phyloP scores from a whole-genome alignment of 2,113 vertebrate genomes.

The Oenanthe oenanthe region DNA sequence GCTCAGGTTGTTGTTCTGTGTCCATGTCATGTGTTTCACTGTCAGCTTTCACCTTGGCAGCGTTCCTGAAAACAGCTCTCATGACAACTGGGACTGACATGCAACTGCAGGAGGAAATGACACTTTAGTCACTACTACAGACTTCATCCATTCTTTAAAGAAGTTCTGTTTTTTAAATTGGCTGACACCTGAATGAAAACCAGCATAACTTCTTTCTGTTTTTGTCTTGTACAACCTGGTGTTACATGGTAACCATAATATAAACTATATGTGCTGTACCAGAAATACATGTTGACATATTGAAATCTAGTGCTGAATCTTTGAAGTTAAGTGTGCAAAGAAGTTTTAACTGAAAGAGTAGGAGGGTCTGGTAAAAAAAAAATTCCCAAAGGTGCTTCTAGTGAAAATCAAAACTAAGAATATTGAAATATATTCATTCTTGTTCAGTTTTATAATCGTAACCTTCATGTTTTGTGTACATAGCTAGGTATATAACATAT shows the following conservation, averaged over 20 bases:
- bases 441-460: neutral
- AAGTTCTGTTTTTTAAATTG: neutral
- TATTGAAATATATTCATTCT: neutral
- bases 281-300: neutral
- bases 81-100: slow-evolving; percentile 84
- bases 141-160: neutral
- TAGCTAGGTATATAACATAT: neutral
- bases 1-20: neutral
- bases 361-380: neutral
- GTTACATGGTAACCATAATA: neutral
- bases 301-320: neutral
- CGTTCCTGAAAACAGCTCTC: slow-evolving; percentile 72
- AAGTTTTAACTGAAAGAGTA: neutral
- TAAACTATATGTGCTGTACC: neutral
- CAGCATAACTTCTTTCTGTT: neutral
- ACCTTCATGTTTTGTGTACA: neutral
- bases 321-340: neutral
- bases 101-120: slow-evolving; percentile 68
- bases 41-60: slow-evolving; percentile 20
- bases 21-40: neutral
- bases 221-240: neutral
- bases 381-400: neutral
- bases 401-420: neutral
- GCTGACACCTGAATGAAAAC: neutral
- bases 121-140: neutral